A percentile compares a stretch with the other conserved stretches of the same genome.
These are phyloP conservation scores for Synergus gifuensis DNA, from an alignment of 2,888 invertebrate genomes.

Conservation along the genomic window DNA sequence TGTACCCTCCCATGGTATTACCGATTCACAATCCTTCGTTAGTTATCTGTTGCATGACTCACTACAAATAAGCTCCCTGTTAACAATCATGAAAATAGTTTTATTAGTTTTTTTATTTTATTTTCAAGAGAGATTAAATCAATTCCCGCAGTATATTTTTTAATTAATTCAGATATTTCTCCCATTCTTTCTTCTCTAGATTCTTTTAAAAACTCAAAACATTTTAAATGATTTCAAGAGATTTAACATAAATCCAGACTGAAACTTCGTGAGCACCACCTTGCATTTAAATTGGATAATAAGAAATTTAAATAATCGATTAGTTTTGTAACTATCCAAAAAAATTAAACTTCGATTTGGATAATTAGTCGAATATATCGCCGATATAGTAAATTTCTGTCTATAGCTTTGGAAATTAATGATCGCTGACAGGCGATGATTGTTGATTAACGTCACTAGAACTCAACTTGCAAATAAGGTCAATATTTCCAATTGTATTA, in stretches of 20 bases:
- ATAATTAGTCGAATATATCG: background rate
- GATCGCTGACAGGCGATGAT: background rate
- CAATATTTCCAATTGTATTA: background rate
- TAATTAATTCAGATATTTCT: too few relatives aligned
- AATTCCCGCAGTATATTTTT: too few relatives aligned
- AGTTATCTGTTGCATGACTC: background rate
- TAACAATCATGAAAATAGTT: background rate
- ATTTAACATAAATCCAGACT: too few relatives aligned
- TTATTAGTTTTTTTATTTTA: background rate
- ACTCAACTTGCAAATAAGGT: background rate
- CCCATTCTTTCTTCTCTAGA: too few relatives aligned
- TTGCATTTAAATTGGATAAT: too few relatives aligned
- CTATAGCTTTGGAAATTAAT: background rate
- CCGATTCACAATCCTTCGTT: background rate
- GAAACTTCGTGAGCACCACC: too few relatives aligned
- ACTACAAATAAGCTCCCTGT: background rate
- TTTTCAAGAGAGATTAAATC: too few relatives aligned
- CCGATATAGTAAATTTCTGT: background rate
- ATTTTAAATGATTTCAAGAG: too few relatives aligned
- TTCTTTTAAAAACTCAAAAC: too few relatives aligned
- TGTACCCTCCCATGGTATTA: background rate
- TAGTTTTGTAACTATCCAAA: background rate
- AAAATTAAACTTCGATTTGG: background rate
- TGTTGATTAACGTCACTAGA: background rate
- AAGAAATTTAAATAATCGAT: background rate